phyloP scores from a whole-genome alignment of 2,797 vertebrate genomes.

The Amphiprion clarkii region DNA sequence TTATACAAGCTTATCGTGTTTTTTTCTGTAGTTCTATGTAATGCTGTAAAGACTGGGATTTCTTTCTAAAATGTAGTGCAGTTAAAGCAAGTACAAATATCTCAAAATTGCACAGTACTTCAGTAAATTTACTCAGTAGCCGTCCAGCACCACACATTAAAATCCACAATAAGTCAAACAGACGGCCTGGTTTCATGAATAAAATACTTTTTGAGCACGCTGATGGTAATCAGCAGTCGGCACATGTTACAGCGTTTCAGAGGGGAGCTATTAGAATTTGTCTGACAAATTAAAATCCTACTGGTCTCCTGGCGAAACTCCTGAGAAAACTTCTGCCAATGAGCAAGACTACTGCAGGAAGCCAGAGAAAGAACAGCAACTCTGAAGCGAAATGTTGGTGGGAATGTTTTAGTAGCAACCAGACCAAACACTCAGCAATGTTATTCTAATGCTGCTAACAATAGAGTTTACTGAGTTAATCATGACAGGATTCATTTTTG shows the following conservation, averaged over 20 bases:
- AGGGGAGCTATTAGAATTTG: slow-evolving; percentile 36
- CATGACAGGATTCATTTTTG: slow-evolving; percentile 3
- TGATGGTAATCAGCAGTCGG: slow-evolving; percentile 35
- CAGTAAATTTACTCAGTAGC: not conserved
- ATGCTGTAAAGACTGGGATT: no score
- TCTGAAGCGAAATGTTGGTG: slow-evolving; percentile 30
- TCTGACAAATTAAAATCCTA: slow-evolving; percentile 52
- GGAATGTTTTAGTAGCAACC: slow-evolving; percentile 60
- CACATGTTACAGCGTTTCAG: slow-evolving; percentile 32
- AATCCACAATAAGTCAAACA: slow-evolving; percentile 7
- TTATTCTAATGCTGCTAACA: slow-evolving; percentile 30
- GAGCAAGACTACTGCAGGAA: slow-evolving; percentile 30
- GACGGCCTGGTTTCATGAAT: not conserved
- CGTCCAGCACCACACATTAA: not conserved
- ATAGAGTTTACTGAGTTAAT: slow-evolving; percentile 39
- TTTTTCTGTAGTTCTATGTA: no score
- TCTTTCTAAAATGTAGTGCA: no score
- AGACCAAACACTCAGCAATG: slow-evolving; percentile 53
- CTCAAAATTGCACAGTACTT: not conserved
- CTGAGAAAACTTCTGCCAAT: slow-evolving; percentile 52
- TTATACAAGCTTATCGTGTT: no score
- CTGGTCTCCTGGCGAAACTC: slow-evolving; percentile 45
- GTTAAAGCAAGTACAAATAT: not conserved
- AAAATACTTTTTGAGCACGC: slow-evolving; percentile 9
- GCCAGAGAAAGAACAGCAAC: slow-evolving; percentile 19